Evolutionary conservation across 1,140 invertebrate species (phyloP).

Genomic region (Himalopsyche phryganea): DNA sequence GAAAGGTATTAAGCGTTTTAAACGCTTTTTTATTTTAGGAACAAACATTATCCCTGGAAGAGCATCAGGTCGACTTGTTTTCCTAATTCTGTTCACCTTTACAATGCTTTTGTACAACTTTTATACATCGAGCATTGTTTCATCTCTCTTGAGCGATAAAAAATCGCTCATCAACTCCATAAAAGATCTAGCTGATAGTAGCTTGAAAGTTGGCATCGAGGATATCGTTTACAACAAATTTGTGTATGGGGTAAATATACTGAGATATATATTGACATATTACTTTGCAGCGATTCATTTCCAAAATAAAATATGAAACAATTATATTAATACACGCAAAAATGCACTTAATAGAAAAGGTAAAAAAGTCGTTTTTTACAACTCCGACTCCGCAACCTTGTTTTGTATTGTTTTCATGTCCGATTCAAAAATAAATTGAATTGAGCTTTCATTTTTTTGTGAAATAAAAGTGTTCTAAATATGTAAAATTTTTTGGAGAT

Average conservation of each 20-base stretch:
- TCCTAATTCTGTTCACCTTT: constrained; percentile 1
- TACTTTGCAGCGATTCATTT: neutral
- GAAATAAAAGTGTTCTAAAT: no score
- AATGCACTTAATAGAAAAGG: constrained; percentile 2
- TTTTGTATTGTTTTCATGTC: no score
- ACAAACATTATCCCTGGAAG: neutral
- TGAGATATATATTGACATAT: no score
- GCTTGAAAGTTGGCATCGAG: constrained; percentile 7
- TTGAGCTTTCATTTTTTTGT: no score
- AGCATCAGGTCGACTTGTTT: constrained; percentile 9
- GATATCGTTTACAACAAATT: constrained; percentile 3
- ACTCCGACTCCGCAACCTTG: no score
- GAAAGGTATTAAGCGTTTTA: no score
- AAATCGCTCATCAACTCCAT: constrained; percentile 9
- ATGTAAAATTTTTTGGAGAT: no score
- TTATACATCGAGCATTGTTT: constrained; percentile 41
- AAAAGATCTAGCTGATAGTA: constrained; percentile 12
- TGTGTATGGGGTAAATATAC: constrained; percentile 5
- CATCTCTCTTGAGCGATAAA: constrained; percentile 29
- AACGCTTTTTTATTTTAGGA: constrained; percentile 13
- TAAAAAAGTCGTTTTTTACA: neutral
- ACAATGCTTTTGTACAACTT: constrained; percentile 39
- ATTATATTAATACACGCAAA: constrained; percentile 4
- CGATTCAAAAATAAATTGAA: no score
- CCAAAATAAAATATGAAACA: neutral